These are phyloP conservation scores for Porites australiensis DNA, from an alignment of 64 coral and sea anemone genomes.

Conservation along the genomic window DNA sequence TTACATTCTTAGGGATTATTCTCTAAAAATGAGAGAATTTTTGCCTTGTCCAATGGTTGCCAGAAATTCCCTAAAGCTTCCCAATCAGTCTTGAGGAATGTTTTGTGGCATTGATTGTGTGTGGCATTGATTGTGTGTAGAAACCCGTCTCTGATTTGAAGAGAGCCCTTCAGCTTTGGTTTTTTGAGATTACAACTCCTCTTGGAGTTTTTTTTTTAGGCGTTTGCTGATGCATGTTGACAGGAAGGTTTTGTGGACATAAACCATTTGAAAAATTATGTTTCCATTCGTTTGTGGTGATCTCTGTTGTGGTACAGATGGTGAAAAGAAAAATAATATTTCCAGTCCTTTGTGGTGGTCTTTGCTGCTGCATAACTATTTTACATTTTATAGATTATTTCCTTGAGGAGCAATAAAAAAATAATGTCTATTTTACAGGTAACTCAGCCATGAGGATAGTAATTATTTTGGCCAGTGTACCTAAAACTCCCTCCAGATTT, in stretches of 20 bases:
- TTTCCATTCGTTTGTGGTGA: background rate
- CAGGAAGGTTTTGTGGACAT: background rate
- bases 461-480: too few species aligned
- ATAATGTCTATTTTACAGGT: too few species aligned
- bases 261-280: background rate
- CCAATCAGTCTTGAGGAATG: slow-evolving; percentile 70
- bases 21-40: slow-evolving; percentile 43
- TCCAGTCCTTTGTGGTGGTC: too few species aligned
- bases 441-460: too few species aligned
- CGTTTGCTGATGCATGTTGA: background rate
- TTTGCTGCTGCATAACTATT: too few species aligned
- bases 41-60: slow-evolving; percentile 62
- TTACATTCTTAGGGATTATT: slow-evolving; percentile 69
- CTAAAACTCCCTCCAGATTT: too few species aligned
- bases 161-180: background rate
- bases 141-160: slow-evolving; percentile 38
- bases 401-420: too few species aligned
- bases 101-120: slow-evolving; percentile 50
- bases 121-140: background rate
- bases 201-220: background rate
- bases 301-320: too few species aligned
- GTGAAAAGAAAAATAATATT: background rate
- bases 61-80: slow-evolving; percentile 43
- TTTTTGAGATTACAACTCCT: background rate
- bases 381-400: too few species aligned